These are phyloP conservation scores for Noctuana brunneofusca DNA, from an alignment of 2,888 invertebrate species.

Conservation along the genomic window DNA sequence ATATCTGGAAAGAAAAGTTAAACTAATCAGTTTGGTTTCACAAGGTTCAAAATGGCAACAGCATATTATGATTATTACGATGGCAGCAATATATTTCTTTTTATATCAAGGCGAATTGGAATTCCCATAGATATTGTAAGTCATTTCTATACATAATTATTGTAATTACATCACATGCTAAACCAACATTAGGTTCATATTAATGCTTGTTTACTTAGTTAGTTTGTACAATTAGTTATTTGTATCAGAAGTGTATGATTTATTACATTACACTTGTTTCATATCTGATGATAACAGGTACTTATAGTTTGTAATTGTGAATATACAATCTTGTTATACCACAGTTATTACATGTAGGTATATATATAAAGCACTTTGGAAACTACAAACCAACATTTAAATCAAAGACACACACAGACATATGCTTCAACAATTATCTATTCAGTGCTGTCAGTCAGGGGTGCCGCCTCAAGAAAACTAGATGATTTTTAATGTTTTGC, in stretches of 20 bases:
- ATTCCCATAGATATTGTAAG: slow-evolving; percentile 92
- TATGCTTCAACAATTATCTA: too few species aligned
- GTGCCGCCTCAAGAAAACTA: too few species aligned
- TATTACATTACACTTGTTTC: neutral
- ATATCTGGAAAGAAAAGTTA: slow-evolving; percentile 8
- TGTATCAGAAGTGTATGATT: neutral
- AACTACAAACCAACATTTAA: too few species aligned
- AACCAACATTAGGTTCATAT: neutral
- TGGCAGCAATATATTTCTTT: slow-evolving; percentile 87
- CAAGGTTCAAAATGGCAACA: slow-evolving; percentile 50
- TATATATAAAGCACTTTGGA: too few species aligned
- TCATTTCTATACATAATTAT: slow-evolving; percentile 39
- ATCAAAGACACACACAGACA: too few species aligned
- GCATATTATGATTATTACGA: slow-evolving; percentile 83
- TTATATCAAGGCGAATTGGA: slow-evolving; percentile 86
- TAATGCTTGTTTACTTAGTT: neutral
- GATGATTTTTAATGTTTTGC: too few species aligned
- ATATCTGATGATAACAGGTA: neutral
- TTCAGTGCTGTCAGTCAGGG: too few species aligned
- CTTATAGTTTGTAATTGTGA: too few species aligned
- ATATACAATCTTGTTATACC: too few species aligned
- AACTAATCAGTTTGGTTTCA: slow-evolving; percentile 15
- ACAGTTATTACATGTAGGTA: too few species aligned
- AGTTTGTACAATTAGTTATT: neutral
- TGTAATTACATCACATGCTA: neutral